phyloP scores from a whole-genome alignment of 2,113 vertebrate species.

The Pseudorectes ferrugineus region DNA sequence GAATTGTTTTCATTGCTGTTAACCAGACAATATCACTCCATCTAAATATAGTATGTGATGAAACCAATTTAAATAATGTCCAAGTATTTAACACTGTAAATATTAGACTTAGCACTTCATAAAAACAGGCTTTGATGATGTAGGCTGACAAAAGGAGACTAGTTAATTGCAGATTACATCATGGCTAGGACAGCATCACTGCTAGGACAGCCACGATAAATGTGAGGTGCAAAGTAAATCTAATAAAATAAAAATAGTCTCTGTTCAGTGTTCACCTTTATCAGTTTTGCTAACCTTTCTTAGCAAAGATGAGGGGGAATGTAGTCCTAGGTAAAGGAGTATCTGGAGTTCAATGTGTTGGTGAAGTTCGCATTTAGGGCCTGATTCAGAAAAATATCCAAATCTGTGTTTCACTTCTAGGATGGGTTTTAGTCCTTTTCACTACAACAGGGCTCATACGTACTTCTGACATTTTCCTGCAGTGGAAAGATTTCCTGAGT shows the following conservation, averaged over 20 bases:
- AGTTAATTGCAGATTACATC: conserved; percentile 69
- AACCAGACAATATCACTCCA: conserved; percentile 64
- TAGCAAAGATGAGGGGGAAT: neutral
- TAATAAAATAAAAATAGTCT: conserved; percentile 36
- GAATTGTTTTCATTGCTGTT: conserved; percentile 65
- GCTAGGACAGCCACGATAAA: conserved; percentile 42
- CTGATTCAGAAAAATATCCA: neutral
- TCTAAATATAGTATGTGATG: conserved; percentile 66
- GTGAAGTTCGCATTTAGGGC: neutral
- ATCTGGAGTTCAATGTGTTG: neutral
- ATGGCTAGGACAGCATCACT: conserved; percentile 57
- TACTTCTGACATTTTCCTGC: neutral
- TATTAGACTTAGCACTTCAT: conserved; percentile 64
- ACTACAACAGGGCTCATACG: neutral
- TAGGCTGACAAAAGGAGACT: conserved; percentile 65
- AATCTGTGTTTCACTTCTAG: neutral
- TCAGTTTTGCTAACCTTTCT: conserved; percentile 32
- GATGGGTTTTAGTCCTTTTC: neutral
- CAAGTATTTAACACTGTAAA: conserved; percentile 67
- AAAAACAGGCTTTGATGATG: conserved; percentile 64
- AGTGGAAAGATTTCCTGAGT: neutral
- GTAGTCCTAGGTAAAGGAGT: neutral
- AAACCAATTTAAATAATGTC: conserved; percentile 70
- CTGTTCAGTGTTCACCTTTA: conserved; percentile 44
- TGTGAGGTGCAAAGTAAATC: conserved; percentile 55